phyloP scores from a whole-genome alignment of 2,888 invertebrate genomes.

The Harpalus rufipes region DNA sequence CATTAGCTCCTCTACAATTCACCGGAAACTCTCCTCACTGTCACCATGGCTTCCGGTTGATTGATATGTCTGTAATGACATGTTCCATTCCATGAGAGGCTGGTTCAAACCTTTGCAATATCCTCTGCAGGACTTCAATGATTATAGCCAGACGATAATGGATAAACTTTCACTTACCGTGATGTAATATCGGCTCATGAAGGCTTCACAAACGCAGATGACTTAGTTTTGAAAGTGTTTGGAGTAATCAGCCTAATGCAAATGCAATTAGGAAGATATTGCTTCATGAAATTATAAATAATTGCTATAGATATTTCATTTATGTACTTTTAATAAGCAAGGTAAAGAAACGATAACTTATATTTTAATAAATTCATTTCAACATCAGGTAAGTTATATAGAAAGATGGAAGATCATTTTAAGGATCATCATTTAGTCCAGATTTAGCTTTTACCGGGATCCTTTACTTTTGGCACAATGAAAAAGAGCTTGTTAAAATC shows the following conservation, averaged over 20 bases:
- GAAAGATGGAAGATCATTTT: too few species aligned
- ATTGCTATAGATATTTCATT: not conserved
- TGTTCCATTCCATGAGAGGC: not conserved
- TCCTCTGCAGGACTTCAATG: not conserved
- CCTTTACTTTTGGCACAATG: too few species aligned
- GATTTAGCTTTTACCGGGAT: too few species aligned
- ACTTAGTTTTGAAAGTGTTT: conserved; percentile 6
- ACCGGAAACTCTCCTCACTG: too few species aligned
- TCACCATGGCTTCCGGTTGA: too few species aligned
- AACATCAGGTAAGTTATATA: too few species aligned
- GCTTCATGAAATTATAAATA: not conserved
- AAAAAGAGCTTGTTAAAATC: too few species aligned
- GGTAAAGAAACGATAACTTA: too few species aligned
- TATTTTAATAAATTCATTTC: too few species aligned
- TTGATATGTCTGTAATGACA: not conserved
- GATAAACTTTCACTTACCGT: not conserved
- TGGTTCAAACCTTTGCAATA: not conserved
- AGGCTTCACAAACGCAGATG: not conserved
- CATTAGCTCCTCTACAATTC: too few species aligned
- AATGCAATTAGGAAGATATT: not conserved
- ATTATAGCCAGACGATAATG: not conserved
- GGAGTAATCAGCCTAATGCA: not conserved
- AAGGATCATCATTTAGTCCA: too few species aligned
- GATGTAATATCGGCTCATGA: not conserved
- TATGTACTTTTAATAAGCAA: not conserved